These are phyloP conservation scores for Mechanitis mazaeus DNA, from an alignment of 2,888 invertebrate genomes.

Conservation along the genomic window DNA sequence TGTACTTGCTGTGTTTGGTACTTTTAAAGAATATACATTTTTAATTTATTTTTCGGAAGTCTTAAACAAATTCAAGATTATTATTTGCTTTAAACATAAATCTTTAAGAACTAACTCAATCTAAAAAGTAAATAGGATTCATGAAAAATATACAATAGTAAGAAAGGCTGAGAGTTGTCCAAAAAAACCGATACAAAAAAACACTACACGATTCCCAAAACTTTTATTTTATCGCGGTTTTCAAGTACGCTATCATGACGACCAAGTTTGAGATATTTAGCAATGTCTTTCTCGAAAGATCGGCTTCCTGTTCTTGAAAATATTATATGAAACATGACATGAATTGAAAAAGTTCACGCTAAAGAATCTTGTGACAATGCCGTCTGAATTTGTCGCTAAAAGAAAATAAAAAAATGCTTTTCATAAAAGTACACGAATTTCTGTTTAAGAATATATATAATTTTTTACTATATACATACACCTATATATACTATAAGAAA, in stretches of 20 bases:
- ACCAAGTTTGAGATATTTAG: slow-evolving; percentile 45
- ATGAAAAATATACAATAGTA: not conserved
- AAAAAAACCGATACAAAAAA: slow-evolving; percentile 11
- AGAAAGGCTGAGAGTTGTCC: not conserved
- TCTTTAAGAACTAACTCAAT: not conserved
- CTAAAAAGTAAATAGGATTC: not conserved
- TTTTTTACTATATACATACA: too few species aligned
- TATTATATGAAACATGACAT: slow-evolving; percentile 58
- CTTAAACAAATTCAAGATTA: too few species aligned
- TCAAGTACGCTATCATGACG: slow-evolving; percentile 41
- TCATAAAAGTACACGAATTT: not conserved
- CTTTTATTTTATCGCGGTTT: slow-evolving; percentile 49
- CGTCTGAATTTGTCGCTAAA: slow-evolving; percentile 40
- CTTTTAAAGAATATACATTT: too few species aligned
- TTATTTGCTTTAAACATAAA: too few species aligned
- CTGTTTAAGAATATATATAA: too few species aligned
- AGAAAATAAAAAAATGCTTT: slow-evolving; percentile 16
- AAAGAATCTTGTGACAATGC: slow-evolving; percentile 43
- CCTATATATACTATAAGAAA: too few species aligned
- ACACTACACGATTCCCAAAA: slow-evolving; percentile 28
- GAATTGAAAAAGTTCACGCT: slow-evolving; percentile 60
- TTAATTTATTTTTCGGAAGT: too few species aligned
- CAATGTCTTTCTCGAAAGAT: slow-evolving; percentile 54
- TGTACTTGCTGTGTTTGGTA: too few species aligned
- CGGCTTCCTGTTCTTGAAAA: slow-evolving; percentile 52